Evolutionary conservation across 1,140 invertebrate genomes (phyloP).

Genomic region (Ceratosolen fusciceps): DNA sequence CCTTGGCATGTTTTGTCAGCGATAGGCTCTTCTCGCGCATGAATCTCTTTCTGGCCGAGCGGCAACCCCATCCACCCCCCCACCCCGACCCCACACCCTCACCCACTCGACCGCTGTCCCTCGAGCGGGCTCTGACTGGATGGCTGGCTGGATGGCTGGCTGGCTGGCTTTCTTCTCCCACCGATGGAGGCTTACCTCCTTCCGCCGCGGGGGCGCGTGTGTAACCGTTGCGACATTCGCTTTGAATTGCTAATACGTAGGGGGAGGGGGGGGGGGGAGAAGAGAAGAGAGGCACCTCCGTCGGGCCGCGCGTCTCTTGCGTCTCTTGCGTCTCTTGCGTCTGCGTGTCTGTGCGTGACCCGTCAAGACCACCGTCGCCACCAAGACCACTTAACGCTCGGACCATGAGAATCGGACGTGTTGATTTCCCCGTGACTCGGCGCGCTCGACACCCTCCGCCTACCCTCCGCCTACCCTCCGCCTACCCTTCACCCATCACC

Average conservation of each 20-base stretch:
- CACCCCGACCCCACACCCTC: no score
- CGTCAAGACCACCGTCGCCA: no score
- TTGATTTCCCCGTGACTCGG: conserved; percentile 40
- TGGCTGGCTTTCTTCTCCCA: no score
- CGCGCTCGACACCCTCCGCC: neutral
- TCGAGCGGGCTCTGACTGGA: neutral
- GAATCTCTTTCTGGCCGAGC: conserved; percentile 33
- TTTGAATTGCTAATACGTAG: conserved; percentile 47
- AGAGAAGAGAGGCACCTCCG: no score
- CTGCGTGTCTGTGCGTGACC: neutral
- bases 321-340: neutral
- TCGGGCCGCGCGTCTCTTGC: neutral
- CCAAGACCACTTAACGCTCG: neutral
- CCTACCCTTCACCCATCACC: neutral
- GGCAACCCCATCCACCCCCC: no score
- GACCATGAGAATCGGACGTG: conserved; percentile 39
- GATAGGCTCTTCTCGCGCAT: conserved; percentile 37
- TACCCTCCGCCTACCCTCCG: neutral
- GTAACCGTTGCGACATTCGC: conserved; percentile 31
- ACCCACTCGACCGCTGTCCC: neutral
- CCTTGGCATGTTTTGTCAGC: conserved; percentile 45
- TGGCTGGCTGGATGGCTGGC: no score
- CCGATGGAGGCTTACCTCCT: no score
- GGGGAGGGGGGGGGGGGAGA: no score
- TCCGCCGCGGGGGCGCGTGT: neutral